phyloP scores from a whole-genome alignment of 2,113 vertebrate species.

The Pagrus major region DNA sequence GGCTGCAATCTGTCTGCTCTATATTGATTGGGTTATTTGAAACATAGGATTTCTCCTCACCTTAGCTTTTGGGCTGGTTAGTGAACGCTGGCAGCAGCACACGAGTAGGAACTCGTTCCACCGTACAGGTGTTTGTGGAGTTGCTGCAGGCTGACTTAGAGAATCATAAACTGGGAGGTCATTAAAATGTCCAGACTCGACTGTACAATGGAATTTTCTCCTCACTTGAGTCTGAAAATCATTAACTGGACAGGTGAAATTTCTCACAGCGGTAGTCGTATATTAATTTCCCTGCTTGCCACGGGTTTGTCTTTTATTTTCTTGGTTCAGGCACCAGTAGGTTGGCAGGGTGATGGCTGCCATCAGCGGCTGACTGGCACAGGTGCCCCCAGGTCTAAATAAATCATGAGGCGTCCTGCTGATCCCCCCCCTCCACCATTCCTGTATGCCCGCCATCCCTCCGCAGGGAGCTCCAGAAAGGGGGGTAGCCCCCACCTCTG shows the following conservation, averaged over 20 bases:
- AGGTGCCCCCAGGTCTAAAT: constrained; percentile 80
- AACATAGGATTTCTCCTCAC: constrained; percentile 53
- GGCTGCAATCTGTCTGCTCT: constrained; percentile 57
- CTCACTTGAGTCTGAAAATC: constrained; percentile 44
- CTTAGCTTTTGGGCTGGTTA: constrained; percentile 35
- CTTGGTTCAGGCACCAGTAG: constrained; percentile 24
- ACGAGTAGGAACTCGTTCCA: constrained; percentile 20
- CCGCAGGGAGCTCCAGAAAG: constrained; percentile 69
- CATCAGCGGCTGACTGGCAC: constrained; percentile 74
- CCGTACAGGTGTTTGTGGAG: constrained; percentile 39
- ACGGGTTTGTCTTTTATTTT: constrained; percentile 49
- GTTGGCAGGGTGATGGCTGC: constrained; percentile 67
- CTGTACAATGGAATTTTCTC: constrained; percentile 42
- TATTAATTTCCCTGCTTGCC: constrained; percentile 48
- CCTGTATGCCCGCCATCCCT: constrained; percentile 62
- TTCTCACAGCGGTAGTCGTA: constrained; percentile 32
- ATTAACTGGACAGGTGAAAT: constrained; percentile 57
- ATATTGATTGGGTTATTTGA: constrained; percentile 72
- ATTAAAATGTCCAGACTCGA: constrained; percentile 26
- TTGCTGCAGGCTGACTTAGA: background rate
- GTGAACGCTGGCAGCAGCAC: constrained; percentile 34
- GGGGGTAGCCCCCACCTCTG: constrained; percentile 52
- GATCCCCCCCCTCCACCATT: constrained; percentile 50
- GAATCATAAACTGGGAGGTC: constrained; percentile 21
- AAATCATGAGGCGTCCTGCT: constrained; percentile 78